These are phyloP conservation scores for Pipa parva DNA, from an alignment of 2,113 vertebrate species.

Conservation along the genomic window DNA sequence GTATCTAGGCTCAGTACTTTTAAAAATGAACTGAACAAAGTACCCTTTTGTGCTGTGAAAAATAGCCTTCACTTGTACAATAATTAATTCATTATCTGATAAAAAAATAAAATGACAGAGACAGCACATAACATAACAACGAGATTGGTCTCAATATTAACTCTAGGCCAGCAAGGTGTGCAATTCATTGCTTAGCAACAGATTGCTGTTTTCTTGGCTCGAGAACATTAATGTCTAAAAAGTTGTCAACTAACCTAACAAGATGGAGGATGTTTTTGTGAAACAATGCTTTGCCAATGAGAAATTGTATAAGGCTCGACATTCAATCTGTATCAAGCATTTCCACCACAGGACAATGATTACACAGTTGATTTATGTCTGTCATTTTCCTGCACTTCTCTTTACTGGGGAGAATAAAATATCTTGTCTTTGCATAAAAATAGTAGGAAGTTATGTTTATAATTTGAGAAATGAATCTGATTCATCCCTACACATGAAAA, in stretches of 20 bases:
- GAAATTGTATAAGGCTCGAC: constrained; percentile 20
- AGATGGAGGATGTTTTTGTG: constrained; percentile 1
- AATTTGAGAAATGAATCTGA: constrained; percentile 41
- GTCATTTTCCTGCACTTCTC: constrained; percentile 17
- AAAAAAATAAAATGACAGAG: constrained; percentile 20
- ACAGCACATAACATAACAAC: background rate
- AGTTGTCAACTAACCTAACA: constrained; percentile 4
- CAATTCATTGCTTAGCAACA: constrained; percentile 7
- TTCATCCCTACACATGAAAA: constrained; percentile 39
- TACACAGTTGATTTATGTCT: constrained; percentile 34
- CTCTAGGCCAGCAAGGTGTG: constrained; percentile 22
- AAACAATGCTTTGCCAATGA: constrained; percentile 31
- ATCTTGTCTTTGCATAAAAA: constrained; percentile 41
- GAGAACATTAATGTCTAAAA: constrained; percentile 10
- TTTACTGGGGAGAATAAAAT: constrained; percentile 35
- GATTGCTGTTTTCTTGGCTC: constrained; percentile 8
- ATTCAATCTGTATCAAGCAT: constrained; percentile 24
- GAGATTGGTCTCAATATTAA: background rate
- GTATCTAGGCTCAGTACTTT: too few species aligned
- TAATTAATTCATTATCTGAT: constrained; percentile 1
- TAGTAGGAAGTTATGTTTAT: constrained; percentile 42
- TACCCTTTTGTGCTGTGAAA: too few species aligned
- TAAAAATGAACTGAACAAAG: too few species aligned
- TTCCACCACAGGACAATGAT: constrained; percentile 28
- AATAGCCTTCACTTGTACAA: background rate